Percentiles rank a stretch among this genome's conserved stretches.
phyloP scores from a whole-genome alignment of 1,140 invertebrate genomes.

The Dendroctonus valens region DNA sequence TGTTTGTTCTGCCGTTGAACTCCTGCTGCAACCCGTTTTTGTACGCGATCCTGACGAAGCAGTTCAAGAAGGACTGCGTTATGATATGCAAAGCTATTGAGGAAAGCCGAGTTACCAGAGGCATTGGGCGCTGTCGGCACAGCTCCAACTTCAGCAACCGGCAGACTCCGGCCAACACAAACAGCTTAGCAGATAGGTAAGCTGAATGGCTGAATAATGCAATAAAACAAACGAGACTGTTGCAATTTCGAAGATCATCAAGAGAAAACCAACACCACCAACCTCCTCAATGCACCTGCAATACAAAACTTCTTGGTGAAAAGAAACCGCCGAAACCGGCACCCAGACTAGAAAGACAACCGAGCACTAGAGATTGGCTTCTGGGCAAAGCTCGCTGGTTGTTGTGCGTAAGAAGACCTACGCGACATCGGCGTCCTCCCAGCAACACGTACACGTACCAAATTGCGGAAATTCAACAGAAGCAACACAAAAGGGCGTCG shows the following conservation, averaged over 20 bases:
- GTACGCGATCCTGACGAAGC: constrained; percentile 95
- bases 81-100: constrained; percentile 93
- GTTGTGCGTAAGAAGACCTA: constrained; percentile 47
- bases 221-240: background rate
- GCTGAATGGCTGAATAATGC: background rate
- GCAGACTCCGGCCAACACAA: constrained; percentile 84
- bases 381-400: constrained; percentile 53
- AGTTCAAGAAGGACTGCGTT: constrained; percentile 97
- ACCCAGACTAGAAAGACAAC: constrained; percentile 44
- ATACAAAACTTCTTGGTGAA: constrained; percentile 57
- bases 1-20: constrained; percentile 92
- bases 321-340: constrained; percentile 40
- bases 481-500: constrained; percentile 71
- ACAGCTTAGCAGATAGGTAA: constrained; percentile 72
- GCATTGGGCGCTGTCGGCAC: constrained; percentile 80
- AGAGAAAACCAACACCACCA: constrained; percentile 63
- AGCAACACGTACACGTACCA: constrained; percentile 74
- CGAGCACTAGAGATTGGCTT: constrained; percentile 51
- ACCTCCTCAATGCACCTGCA: constrained; percentile 67
- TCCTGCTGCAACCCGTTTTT: constrained; percentile 96
- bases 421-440: constrained; percentile 48
- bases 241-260: constrained; percentile 54
- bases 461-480: constrained; percentile 76
- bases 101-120: constrained; percentile 83
- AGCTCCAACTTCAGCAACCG: constrained; percentile 87